These are phyloP conservation scores for Steinernema scapterisci DNA, from an alignment of 2,888 invertebrate species.

Conservation along the genomic window DNA sequence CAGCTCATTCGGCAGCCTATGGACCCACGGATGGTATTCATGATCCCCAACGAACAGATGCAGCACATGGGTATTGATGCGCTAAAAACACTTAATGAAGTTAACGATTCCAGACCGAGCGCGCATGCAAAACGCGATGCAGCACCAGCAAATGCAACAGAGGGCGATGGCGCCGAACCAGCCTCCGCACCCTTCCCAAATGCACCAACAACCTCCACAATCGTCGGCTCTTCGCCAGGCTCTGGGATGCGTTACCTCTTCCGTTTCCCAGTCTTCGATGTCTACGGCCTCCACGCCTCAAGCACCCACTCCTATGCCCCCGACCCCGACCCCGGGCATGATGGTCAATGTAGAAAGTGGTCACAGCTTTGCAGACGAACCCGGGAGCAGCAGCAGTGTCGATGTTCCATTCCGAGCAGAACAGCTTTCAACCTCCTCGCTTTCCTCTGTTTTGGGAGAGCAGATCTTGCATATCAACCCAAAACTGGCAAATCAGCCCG, in stretches of 20 bases:
- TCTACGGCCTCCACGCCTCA: not conserved
- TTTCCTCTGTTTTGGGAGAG: not conserved
- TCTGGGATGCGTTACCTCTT: not conserved
- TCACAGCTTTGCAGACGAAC: not conserved
- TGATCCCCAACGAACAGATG: not conserved
- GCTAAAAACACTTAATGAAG: too few species aligned
- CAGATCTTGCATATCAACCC: not conserved
- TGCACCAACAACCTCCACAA: not conserved
- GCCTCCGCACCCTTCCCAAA: not conserved
- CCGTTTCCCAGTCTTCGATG: not conserved
- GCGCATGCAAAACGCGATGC: slow-evolving; percentile 9
- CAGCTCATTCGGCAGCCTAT: not conserved
- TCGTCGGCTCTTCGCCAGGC: slow-evolving; percentile 19
- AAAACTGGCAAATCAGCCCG: not conserved
- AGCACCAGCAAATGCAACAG: not conserved
- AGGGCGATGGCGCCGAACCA: not conserved
- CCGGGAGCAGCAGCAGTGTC: not conserved
- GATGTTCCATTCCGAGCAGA: not conserved
- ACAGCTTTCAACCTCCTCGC: not conserved
- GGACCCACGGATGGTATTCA: slow-evolving; percentile 6
- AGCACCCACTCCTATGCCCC: not conserved
- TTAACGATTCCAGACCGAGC: not conserved
- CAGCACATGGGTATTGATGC: slow-evolving; percentile 3
- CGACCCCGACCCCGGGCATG: not conserved
- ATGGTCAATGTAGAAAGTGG: not conserved